Evolutionary conservation across 2,797 vertebrate genomes (phyloP), one percentile per base, ranked within the genome.

Genomic region (Sylvilagus floridanus): DNA sequence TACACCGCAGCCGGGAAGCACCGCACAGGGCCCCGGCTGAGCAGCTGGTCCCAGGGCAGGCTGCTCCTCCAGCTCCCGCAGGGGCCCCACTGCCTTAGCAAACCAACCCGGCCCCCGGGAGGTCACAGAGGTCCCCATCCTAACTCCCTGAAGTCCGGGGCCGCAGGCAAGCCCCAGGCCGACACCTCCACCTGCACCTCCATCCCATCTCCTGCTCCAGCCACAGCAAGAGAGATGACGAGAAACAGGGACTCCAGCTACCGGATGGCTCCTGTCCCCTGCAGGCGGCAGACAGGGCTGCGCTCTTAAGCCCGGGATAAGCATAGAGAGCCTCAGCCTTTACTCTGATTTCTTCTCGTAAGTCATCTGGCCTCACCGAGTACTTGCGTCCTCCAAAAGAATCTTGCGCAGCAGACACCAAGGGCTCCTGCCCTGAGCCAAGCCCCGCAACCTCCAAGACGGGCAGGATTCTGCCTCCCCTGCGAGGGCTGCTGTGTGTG

Each of bases 401-500:
- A 19, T 16, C 35, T 83, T 62, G 30, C 26, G 11, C 35, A 1
- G 57, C 9, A 77, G 73, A 88, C 77, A 26, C 47, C 71, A 47
- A 28, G 62, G 26, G 42, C 2, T 6, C 65, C 69, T 52, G 22
- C n/a, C 62, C 30, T 28, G 47, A 83, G 68, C 76, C 60, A 62
- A 42, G 73, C 17, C 8, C 12, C 5, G 32, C 63, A 24, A 21
- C 12, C 62, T 11, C 57, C 14, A 13, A 28, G 24, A 37, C 47
- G 10, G 57, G 5, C 30, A 4, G 24, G 16, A 28, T 9, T 62
- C 22, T 7, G 8, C 22, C 47, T 42, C 54, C 22, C 47, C 60
- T 9, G 0, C 7, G 28, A 1, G 52, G 72, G 32, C 28, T 47
- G 0, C 22, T 8, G 17, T 12, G 12, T 3, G 50, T n/a, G 26